Evolutionary conservation across 2,797 vertebrate genomes (phyloP).

Genomic region (Argyrosomus regius): DNA sequence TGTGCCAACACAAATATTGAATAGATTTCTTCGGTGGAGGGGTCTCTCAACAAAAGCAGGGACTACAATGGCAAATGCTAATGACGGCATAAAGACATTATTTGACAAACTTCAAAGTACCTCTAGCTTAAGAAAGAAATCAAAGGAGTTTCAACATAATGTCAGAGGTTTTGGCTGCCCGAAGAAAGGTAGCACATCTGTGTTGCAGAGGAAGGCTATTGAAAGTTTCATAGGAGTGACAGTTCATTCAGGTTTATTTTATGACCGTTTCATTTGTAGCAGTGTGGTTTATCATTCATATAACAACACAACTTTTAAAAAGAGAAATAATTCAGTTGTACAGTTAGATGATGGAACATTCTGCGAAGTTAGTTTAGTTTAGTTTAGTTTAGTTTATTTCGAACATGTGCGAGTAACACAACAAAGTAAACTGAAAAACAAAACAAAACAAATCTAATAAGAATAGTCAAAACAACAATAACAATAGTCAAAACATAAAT

Average conservation of each 20-base stretch:
- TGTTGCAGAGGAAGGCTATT: constrained; percentile 10
- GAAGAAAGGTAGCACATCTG: not conserved
- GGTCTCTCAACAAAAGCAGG: constrained; percentile 1
- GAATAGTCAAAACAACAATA: too few species aligned
- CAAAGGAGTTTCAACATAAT: constrained; percentile 16
- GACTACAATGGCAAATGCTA: constrained; percentile 7
- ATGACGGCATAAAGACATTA: not conserved
- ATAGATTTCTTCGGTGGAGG: not conserved
- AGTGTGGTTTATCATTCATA: constrained; percentile 6
- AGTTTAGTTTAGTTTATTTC: too few species aligned
- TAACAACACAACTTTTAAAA: constrained; percentile 2
- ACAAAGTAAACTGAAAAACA: too few species aligned
- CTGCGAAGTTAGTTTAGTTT: not conserved
- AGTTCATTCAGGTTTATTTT: constrained; percentile 5
- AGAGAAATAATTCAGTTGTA: constrained; percentile 7
- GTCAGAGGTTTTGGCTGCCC: not conserved
- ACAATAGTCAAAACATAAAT: too few species aligned
- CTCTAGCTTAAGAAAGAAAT: constrained; percentile 1
- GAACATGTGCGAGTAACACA: too few species aligned
- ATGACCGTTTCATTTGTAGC: not conserved
- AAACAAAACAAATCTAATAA: too few species aligned
- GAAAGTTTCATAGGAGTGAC: not conserved
- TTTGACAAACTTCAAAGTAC: not conserved
- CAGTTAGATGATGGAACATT: not conserved
- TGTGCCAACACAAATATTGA: too few species aligned